These are phyloP conservation scores for Amaurobius ferox DNA, from an alignment of 2,888 invertebrate species.

Conservation along the genomic window DNA sequence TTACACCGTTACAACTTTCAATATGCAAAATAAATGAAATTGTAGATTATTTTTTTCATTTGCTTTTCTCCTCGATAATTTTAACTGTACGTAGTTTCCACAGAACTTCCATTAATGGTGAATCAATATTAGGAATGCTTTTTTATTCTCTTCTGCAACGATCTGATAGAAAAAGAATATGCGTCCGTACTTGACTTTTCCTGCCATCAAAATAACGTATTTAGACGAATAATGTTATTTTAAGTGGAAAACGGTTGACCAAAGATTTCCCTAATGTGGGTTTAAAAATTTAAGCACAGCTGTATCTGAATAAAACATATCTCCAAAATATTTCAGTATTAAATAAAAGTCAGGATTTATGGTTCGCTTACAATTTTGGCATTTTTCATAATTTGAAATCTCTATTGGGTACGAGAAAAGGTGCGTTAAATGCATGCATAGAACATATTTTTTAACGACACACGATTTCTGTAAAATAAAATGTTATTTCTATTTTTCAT, in stretches of 20 bases:
- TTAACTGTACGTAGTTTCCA: background rate
- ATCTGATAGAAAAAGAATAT: background rate
- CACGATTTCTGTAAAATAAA: too few relatives aligned
- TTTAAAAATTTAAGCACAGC: background rate
- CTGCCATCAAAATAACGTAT: background rate
- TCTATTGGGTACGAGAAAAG: too few relatives aligned
- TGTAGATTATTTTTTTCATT: too few relatives aligned
- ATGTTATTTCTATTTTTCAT: too few relatives aligned
- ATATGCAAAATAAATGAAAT: too few relatives aligned
- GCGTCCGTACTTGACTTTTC: background rate
- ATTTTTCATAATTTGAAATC: too few relatives aligned
- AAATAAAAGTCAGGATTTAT: background rate
- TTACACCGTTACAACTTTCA: too few relatives aligned
- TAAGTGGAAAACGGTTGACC: constrained; percentile 10
- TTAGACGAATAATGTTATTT: background rate
- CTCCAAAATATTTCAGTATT: background rate
- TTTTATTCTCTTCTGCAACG: background rate
- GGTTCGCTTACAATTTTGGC: background rate
- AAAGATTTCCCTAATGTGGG: background rate
- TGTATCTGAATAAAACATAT: background rate
- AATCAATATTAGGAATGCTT: background rate
- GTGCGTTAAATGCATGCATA: too few relatives aligned
- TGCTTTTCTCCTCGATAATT: background rate
- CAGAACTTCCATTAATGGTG: background rate
- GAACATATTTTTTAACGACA: too few relatives aligned